phyloP scores from a whole-genome alignment of 2,888 invertebrate species.

The Lasius platythorax region DNA sequence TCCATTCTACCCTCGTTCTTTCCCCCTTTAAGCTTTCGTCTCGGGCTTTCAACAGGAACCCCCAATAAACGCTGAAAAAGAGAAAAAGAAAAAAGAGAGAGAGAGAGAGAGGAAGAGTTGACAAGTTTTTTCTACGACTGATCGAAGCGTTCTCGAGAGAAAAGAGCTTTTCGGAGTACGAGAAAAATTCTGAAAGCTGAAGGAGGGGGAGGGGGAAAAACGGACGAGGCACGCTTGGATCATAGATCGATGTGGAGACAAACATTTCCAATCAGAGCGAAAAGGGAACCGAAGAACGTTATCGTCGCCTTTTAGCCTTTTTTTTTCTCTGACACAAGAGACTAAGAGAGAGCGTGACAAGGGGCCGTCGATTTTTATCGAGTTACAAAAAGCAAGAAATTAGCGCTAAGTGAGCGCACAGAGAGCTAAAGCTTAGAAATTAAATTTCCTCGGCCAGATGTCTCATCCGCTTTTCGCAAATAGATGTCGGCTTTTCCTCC shows the following conservation, averaged over 20 bases:
- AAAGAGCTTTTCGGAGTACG: slow-evolving; percentile 54
- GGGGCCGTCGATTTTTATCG: slow-evolving; percentile 78
- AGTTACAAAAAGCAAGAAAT: slow-evolving; percentile 79
- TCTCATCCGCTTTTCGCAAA: slow-evolving; percentile 70
- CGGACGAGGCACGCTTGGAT: slow-evolving; percentile 27
- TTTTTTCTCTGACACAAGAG: slow-evolving; percentile 14
- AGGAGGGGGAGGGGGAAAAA: neutral
- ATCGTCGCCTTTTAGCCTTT: slow-evolving; percentile 29
- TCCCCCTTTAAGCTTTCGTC: slow-evolving; percentile 32
- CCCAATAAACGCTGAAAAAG: slow-evolving; percentile 73
- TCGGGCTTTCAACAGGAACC: slow-evolving; percentile 73
- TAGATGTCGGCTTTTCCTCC: slow-evolving; percentile 61
- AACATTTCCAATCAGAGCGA: slow-evolving; percentile 72
- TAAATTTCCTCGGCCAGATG: slow-evolving; percentile 83
- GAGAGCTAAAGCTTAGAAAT: slow-evolving; percentile 78
- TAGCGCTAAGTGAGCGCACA: slow-evolving; percentile 65
- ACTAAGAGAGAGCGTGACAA: slow-evolving; percentile 38
- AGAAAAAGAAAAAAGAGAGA: neutral
- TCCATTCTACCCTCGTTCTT: neutral
- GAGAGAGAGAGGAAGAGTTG: slow-evolving; percentile 30
- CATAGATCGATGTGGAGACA: slow-evolving; percentile 63
- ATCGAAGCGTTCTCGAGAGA: slow-evolving; percentile 50
- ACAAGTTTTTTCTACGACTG: slow-evolving; percentile 44
- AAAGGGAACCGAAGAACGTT: slow-evolving; percentile 29
- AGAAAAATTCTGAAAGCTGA: slow-evolving; percentile 31